Conservation (phyloP, 2,113 vertebrate species). For the Solea senegalensis region DNA sequence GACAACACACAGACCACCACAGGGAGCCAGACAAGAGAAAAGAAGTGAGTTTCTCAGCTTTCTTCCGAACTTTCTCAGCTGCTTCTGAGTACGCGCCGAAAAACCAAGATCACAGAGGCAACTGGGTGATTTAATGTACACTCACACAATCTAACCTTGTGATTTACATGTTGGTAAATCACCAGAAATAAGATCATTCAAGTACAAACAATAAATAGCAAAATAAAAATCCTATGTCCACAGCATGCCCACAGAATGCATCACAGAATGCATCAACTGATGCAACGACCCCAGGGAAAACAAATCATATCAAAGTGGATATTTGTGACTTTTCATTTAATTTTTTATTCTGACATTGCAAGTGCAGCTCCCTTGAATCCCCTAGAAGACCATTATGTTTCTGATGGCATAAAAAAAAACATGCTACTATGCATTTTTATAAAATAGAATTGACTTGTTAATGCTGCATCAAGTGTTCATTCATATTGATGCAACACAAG, state of each 20-base stretch:
- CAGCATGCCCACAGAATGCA: too few species aligned
- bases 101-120: neutral
- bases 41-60: neutral
- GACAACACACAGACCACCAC: slow-evolving; percentile 40
- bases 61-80: neutral
- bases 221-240: too few species aligned
- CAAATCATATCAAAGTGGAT: too few species aligned
- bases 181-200: too few species aligned
- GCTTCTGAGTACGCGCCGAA: neutral
- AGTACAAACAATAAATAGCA: too few species aligned
- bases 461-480: slow-evolving; percentile 35
- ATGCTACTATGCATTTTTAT: neutral
- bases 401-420: neutral
- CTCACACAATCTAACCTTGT: too few species aligned
- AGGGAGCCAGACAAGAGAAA: slow-evolving; percentile 10
- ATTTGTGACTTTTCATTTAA: too few species aligned
- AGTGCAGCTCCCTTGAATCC: neutral
- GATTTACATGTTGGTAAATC: too few species aligned
- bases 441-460: slow-evolving; percentile 3
- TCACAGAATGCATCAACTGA: too few species aligned
- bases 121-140: neutral
- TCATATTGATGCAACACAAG: slow-evolving; percentile 51
- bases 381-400: too few species aligned
- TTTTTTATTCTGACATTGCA: neutral
- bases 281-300: too few species aligned